phyloP scores from a whole-genome alignment of 2,113 vertebrate species.

The Camelus bactrianus region DNA sequence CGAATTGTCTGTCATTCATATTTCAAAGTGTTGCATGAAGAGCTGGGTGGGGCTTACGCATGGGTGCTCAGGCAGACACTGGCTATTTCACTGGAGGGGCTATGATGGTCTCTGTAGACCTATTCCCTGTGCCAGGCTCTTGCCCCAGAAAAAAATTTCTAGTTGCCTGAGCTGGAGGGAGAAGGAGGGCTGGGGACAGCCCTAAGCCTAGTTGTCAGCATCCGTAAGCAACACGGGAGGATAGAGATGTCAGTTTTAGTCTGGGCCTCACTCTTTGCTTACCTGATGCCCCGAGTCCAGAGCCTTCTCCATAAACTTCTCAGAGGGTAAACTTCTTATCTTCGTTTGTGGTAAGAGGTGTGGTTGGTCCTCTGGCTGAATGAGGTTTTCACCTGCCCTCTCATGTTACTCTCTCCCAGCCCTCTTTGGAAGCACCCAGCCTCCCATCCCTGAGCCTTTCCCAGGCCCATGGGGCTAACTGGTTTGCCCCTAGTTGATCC shows the following conservation, averaged over 20 bases:
- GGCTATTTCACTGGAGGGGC: not conserved
- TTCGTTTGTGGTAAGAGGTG: not conserved
- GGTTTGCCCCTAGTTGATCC: not conserved
- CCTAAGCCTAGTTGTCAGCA: not conserved
- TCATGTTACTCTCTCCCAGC: not conserved
- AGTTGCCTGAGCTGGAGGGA: not conserved
- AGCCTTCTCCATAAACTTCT: not conserved
- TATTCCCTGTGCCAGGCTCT: not conserved
- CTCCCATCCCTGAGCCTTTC: not conserved
- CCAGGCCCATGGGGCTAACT: accelerated
- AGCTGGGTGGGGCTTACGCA: not conserved
- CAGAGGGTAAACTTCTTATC: not conserved
- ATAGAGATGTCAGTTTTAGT: not conserved
- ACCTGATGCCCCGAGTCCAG: too few relatives aligned
- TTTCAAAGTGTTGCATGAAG: not conserved
- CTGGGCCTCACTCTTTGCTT: not conserved
- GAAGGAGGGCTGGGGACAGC: not conserved
- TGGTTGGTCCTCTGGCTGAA: not conserved
- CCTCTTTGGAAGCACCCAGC: not conserved
- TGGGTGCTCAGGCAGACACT: too few relatives aligned
- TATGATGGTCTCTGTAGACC: not conserved
- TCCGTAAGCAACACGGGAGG: not conserved
- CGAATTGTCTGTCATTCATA: not conserved
- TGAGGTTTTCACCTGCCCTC: not conserved
- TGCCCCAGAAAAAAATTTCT: not conserved